Evolutionary conservation across 2,888 invertebrate species (phyloP), one percentile per base, ranked within the genome.

Genomic region (Sialis lutaria): DNA sequence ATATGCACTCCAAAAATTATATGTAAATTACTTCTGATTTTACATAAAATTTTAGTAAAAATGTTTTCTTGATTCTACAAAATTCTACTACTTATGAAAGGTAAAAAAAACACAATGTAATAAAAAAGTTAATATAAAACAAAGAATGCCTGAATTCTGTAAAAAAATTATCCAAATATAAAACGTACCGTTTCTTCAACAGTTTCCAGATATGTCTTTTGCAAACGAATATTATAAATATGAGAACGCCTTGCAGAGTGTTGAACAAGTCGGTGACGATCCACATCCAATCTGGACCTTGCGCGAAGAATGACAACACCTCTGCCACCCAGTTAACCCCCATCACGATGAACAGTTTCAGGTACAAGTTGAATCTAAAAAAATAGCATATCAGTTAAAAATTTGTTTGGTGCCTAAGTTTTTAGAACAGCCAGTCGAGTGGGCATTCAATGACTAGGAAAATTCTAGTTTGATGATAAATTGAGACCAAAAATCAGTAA

Each of bases 251-350:
- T 53, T 56, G 64, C 22, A 65, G 55, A 0, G 62, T 59, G 53
- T 65, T 64, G 41, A 59, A 57, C 31, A 64, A 50, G 50, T 66
- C 66, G 6, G 64, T 55, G 5, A 62, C 51, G 42, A 57, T 57
- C 59, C 62, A 62, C 7, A 57, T 32, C 10, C 49, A 50, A 30
- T 48, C 47, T 13, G 47, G 33, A 4, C 48, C 50, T 46, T 56
- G 58, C n/a, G 56, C 50, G 4, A 55, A 46, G 51, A 56, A 61
- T 1, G 64, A 61, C 9, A 65, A 48, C 1, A 67, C 53, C 53
- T 67, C 65, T 49, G 59, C 58, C 7, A 58, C 50, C 67, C 66
- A 67, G 52, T 63, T 64, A 7, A 63, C 53, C 1, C 63, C 64
- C 61, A 64, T 66, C 31, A 65, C 59, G 39, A 60, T 48, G 49